Base-by-base conservation (phyloP, 2,113 vertebrate genomes). In the Sebastes fasciatus region DNA sequence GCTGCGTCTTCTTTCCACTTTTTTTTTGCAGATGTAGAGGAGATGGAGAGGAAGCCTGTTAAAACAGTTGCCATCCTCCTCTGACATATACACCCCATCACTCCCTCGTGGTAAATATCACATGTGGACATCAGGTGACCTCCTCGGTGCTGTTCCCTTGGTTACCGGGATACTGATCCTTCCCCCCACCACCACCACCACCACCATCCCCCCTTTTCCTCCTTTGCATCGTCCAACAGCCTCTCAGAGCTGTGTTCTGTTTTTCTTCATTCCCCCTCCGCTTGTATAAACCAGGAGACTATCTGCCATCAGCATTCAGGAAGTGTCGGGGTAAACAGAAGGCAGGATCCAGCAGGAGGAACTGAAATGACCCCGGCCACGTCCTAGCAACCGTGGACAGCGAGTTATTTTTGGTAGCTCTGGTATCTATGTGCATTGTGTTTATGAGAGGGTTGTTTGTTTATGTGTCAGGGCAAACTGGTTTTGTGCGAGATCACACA, bases 271-370 rank as follows among this genome's bases (percentile, higher is more conserved):
- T 34, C 71, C 91, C 62, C 42, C 54, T 79, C 70, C 70, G 77
- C 84, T 91, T 80, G 73, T 90, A 67, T 92, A 94, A 92, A 94
- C 84, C 77, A 83, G 76, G 34, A 78, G 74, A 46, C 69, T 79
- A 88, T 92, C 74, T 87, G 79, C 90, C 91, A 88, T 94, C 92
- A 91, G 87, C 88, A 86, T 94, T 92, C 93, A 94, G 94, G 94
- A 95, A 93, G 88, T 87, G 78, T 79, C 63, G 83, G 78, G 74
- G 66, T 93, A 94, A 94, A 94, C 93, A 94, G 89, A 88, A 21
- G 52, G 43, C 74, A 83, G 60, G 62, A 83, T 81, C 85, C 78
- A 84, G 67, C 48, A 68, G 58, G 79, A 80, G 71, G 83, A 91
- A 89, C 86, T 82, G 65, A 80, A 80, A 92, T 89, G 88, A 84